Base-by-base conservation (phyloP, 2,888 invertebrate species). In the Helicoverpa assulta region DNA sequence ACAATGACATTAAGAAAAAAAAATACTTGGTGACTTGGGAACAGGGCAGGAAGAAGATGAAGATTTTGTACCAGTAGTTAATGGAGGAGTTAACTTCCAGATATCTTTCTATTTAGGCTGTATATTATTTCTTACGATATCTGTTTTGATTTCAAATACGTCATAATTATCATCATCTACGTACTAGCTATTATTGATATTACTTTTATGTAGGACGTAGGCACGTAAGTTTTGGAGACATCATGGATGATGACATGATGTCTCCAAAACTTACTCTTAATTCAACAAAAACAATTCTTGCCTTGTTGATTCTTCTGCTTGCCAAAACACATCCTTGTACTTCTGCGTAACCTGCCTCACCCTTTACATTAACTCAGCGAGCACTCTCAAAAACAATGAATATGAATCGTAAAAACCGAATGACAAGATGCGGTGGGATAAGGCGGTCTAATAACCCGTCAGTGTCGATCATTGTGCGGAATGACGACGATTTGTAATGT, bases 331-430 rank as follows among this genome's bases (percentile, higher is more conserved):
- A 33, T 10, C 33, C 33, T 78, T 67, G 78, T 76, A 73, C 78
- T 76, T 78, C 75, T 76, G 75, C 43, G 37, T 14, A 16, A 53
- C 63, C 80, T 52, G 26, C 43, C 47, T 53, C 21, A 55, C 68
- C 64, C 70, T 73, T 60, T 60, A 57, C 70, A 83, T 78, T 64
- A 83, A 65, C 83, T 66, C 76, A 77, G 59, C 84, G 62, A 77
- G 76, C 84, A 88, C 90, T 93, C 89, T 90, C 90, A 91, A 92
- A 91, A 93, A 94, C 94, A 94, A 94, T 93, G 94, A 92, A 88
- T 88, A 79, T 69, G 87, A 82, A 83, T 92, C 91, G 89, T 93
- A 92, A 92, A 92, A 89, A 88, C 85, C 76, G 90, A 90, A 91
- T 89, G 93, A 93, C 93, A 93, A 92, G 93, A 93, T 89, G 90